Conservation (phyloP, 1,140 invertebrate genomes). For the Centruroides sculpturatus region DNA sequence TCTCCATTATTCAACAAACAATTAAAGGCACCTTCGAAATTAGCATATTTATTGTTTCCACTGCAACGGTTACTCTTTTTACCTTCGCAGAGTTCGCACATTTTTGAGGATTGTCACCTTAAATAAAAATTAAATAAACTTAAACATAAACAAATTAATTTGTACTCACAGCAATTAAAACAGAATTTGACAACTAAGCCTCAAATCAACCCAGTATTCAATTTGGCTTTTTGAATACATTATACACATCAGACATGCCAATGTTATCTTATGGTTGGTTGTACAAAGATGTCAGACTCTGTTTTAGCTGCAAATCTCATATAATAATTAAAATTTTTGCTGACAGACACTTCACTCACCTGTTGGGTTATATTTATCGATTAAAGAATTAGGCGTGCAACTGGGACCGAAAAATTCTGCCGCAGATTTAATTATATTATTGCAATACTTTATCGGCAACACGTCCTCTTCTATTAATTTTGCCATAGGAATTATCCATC, state of each 20-base stretch:
- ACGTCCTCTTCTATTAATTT: conserved; percentile 17
- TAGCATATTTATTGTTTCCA: conserved; percentile 69
- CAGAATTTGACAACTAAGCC: too few species aligned
- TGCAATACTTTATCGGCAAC: conserved; percentile 44
- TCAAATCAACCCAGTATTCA: too few species aligned
- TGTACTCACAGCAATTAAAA: background rate
- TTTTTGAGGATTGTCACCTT: conserved; percentile 59
- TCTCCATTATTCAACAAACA: conserved; percentile 37
- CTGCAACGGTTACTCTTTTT: conserved; percentile 60
- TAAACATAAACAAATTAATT: background rate
- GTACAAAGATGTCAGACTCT: too few species aligned
- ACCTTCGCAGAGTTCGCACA: conserved; percentile 74
- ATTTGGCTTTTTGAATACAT: too few species aligned
- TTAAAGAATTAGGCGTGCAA: conserved; percentile 82
- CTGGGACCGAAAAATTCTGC: conserved; percentile 77
- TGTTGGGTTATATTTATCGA: conserved; percentile 86
- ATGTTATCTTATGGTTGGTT: too few species aligned
- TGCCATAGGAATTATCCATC: conserved; percentile 82
- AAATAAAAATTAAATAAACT: conserved; percentile 1
- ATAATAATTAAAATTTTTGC: too few species aligned
- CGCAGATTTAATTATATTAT: conserved; percentile 89
- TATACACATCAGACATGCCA: too few species aligned
- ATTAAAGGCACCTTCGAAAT: conserved; percentile 43
- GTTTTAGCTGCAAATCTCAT: too few species aligned
- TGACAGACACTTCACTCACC: conserved; percentile 34